Evolutionary conservation across 2,113 vertebrate species (phyloP), one percentile per base, ranked within the genome.

Genomic region (Oreotrochilus melanogaster): DNA sequence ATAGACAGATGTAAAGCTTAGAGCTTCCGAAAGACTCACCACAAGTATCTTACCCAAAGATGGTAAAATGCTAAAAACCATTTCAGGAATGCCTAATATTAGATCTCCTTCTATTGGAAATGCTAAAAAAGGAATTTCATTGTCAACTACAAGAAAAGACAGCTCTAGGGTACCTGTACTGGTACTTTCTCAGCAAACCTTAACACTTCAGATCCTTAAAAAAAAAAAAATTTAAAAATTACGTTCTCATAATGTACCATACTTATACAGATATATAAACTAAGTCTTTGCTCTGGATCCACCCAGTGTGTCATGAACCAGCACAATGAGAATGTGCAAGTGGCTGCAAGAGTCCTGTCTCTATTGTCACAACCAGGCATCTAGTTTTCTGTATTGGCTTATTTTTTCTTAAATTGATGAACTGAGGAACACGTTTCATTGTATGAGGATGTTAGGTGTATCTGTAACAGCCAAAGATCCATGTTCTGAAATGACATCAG

Each of bases 11-110:
- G 43, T 76, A 83, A 83, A 92, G 60, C 70, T 74, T 50, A 78
- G 37, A 81, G 28, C 23, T 43, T 79, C 56, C 67, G 35, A 65
- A 75, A 91, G 45, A 30, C 42, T 79, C 60, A 43, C 50, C 64
- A 60, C 37, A 58, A 83, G 58, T 33, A 64, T 95, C 86, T 88
- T 64, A 86, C 80, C 65, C 47, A 81, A 94, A 95, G 80, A 78
- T 73, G 56, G 50, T 45, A 70, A 93, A 96, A 45, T 67, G 6
- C 58, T 92, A 24, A 48, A 76, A 86, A 39, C 42, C 30, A 56
- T 90, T 88, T 92, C 27, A 89, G 48, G 35, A 88, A 61, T 88
- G 62, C 50, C 57, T 86, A 57, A 31, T 75, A 86, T 35, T 87
- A 25, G 48, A 25, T 92, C 88, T 8, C 43, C 48, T 73, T 31